phyloP scores from a whole-genome alignment of 2,113 vertebrate genomes.

The Alexandromys fortis region DNA sequence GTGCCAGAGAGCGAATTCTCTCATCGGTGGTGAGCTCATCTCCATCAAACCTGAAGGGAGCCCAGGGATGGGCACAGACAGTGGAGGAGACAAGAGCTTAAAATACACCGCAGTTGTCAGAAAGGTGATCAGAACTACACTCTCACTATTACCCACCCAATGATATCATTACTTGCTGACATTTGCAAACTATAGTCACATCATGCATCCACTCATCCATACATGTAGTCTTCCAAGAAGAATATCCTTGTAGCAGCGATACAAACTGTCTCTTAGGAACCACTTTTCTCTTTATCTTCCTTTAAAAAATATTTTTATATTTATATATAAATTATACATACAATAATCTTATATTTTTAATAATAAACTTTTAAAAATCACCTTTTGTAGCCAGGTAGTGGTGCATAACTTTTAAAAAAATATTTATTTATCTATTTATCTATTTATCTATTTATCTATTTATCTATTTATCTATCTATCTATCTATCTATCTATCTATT shows the following conservation, averaged over 20 bases:
- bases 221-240: not conserved
- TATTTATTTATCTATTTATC: too few species aligned
- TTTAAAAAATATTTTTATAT: not conserved
- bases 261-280: not conserved
- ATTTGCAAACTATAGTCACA: not conserved
- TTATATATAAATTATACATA: too few species aligned
- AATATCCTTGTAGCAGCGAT: not conserved
- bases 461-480: too few species aligned
- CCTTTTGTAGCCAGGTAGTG: not conserved
- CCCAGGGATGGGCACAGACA: not conserved
- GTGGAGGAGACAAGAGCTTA: not conserved
- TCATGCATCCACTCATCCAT: not conserved
- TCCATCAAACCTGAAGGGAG: slow-evolving; percentile 91
- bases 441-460: too few species aligned
- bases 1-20: slow-evolving; percentile 92
- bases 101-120: not conserved
- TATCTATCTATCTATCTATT: too few species aligned
- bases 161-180: not conserved
- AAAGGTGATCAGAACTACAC: not conserved
- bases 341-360: not conserved
- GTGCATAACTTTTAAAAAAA: too few species aligned
- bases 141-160: not conserved
- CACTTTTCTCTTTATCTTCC: not conserved
- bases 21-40: slow-evolving; percentile 96
- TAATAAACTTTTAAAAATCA: not conserved